A percentile compares a stretch with the other conserved stretches of the same genome.
These are phyloP conservation scores for Tokudaia tokunoshimensis DNA, from an alignment of 2,797 vertebrate species.

Conservation along the genomic window DNA sequence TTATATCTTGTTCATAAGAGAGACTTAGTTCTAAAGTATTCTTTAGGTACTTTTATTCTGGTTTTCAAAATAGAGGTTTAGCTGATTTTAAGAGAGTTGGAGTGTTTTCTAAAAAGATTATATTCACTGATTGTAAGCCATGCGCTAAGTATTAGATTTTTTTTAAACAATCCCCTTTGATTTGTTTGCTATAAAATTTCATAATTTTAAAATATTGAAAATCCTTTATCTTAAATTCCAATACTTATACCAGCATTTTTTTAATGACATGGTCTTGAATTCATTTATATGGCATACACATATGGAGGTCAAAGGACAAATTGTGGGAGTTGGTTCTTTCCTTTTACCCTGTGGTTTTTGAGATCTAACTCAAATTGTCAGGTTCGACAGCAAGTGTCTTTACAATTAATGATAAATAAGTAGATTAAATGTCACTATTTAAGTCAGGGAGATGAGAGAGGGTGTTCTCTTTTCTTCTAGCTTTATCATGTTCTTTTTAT, in stretches of 20 bases:
- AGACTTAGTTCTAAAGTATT: neutral
- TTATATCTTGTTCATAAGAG: neutral
- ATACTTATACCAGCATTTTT: neutral
- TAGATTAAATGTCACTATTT: neutral
- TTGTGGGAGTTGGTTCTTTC: neutral
- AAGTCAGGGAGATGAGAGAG: neutral
- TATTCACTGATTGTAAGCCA: neutral
- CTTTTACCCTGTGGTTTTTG: neutral
- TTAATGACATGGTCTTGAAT: neutral
- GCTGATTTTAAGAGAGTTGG: neutral
- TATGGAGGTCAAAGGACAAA: neutral
- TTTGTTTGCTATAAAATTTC: constrained; percentile 16
- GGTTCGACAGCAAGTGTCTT: neutral
- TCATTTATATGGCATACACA: neutral
- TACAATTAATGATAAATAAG: neutral
- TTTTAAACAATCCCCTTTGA: neutral
- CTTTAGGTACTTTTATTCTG: neutral
- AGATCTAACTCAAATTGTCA: neutral
- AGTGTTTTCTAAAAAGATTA: neutral
- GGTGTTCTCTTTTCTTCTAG: neutral
- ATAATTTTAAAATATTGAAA: constrained; percentile 30
- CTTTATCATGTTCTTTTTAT: constrained; percentile 32
- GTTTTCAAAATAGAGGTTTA: neutral
- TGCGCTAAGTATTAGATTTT: neutral
- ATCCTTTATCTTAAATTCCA: neutral